A percentile compares a stretch with the other conserved stretches of the same genome.
phyloP scores from a whole-genome alignment of 2,888 invertebrate species.

The Cryptocephalus moraei region DNA sequence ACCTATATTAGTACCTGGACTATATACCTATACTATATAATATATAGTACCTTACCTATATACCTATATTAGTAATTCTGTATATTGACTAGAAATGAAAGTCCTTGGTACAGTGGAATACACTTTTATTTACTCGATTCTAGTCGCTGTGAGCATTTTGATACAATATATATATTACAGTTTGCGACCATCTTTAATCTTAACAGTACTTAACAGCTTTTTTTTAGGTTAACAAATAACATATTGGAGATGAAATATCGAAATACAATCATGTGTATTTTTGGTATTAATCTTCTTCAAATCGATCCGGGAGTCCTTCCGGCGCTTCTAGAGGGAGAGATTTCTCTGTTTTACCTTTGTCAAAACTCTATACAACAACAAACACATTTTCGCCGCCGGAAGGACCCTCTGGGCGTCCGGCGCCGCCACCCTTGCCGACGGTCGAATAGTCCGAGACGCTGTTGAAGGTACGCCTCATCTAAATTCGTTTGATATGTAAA shows the following conservation, averaged over 20 bases:
- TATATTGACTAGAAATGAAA: background rate
- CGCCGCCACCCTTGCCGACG: too few relatives aligned
- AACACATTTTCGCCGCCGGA: slow-evolving; percentile 5
- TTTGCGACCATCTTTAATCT: slow-evolving; percentile 37
- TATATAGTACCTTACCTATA: too few relatives aligned
- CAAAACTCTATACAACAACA: slow-evolving; percentile 18
- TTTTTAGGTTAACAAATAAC: slow-evolving; percentile 40
- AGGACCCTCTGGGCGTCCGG: background rate
- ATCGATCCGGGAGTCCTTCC: slow-evolving; percentile 3
- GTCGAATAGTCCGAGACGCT: too few relatives aligned
- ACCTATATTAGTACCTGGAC: too few relatives aligned
- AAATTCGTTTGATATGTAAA: too few relatives aligned
- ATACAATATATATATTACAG: slow-evolving; percentile 40
- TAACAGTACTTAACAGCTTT: slow-evolving; percentile 42
- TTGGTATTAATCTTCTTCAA: slow-evolving; percentile 6
- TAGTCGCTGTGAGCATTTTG: slow-evolving; percentile 40
- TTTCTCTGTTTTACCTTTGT: slow-evolving; percentile 6
- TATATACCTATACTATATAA: too few relatives aligned
- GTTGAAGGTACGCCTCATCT: too few relatives aligned
- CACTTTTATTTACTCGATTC: slow-evolving; percentile 36
- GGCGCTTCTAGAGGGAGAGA: slow-evolving; percentile 5
- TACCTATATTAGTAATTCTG: too few relatives aligned
- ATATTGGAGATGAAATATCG: slow-evolving; percentile 39
- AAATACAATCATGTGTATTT: slow-evolving; percentile 34
- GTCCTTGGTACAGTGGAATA: slow-evolving; percentile 30